These are phyloP conservation scores for Piscicola geometra DNA, from an alignment of 2,888 invertebrate species.

Conservation along the genomic window DNA sequence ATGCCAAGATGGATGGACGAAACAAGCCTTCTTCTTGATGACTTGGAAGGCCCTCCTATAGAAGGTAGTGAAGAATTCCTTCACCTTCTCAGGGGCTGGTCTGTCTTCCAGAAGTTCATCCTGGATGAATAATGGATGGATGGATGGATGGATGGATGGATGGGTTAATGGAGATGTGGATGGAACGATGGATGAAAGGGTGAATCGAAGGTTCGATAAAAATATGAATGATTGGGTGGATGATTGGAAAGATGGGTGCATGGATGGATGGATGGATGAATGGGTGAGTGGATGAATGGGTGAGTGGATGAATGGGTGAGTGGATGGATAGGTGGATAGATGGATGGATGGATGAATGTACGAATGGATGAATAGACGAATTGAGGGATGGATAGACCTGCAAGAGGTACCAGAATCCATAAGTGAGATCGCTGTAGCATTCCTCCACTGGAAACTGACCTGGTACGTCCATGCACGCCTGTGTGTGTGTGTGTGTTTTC, in stretches of 20 bases:
- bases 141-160: not conserved
- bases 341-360: not conserved
- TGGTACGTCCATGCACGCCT: conserved; percentile 71
- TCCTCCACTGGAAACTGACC: conserved; percentile 85
- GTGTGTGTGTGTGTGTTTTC: conserved; percentile 33
- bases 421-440: conserved; percentile 75
- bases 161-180: not conserved
- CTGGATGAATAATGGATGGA: conserved; percentile 31
- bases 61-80: conserved; percentile 68
- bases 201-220: not conserved
- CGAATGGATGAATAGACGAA: not conserved
- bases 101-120: conserved; percentile 42
- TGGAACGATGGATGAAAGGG: not conserved
- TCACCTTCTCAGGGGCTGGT: conserved; percentile 46
- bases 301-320: not conserved
- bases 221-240: not conserved
- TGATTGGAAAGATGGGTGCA: not conserved
- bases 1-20: no score
- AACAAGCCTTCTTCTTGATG: conserved; percentile 72
- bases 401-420: conserved; percentile 85
- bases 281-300: no score
- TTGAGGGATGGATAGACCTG: conserved; percentile 65
- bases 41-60: conserved; percentile 74
- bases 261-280: no score
- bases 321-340: not conserved